phyloP scores from a whole-genome alignment of 2,113 vertebrate species.

The Verasper variegatus region DNA sequence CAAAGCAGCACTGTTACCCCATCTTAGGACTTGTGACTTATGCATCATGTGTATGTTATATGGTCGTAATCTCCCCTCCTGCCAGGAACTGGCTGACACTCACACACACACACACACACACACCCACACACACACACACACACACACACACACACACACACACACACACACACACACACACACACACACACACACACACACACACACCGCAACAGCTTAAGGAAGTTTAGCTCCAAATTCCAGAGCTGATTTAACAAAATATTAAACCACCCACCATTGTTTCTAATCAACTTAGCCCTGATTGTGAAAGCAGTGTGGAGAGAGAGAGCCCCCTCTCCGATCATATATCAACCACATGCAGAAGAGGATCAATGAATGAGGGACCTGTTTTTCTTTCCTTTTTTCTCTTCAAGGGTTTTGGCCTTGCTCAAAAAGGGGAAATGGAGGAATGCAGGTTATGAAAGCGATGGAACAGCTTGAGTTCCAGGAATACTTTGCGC shows the following conservation, averaged over 20 bases:
- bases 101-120: too few relatives aligned
- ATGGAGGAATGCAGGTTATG: slow-evolving; percentile 66
- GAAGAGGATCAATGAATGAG: slow-evolving; percentile 26
- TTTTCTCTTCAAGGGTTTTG: slow-evolving; percentile 23
- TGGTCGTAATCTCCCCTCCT: slow-evolving; percentile 39
- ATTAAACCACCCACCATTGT: slow-evolving; percentile 64
- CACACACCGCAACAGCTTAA: slow-evolving; percentile 60
- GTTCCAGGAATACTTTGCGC: slow-evolving; percentile 62
- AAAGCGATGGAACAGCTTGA: slow-evolving; percentile 31
- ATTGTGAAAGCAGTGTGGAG: slow-evolving; percentile 63
- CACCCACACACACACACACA: too few relatives aligned
- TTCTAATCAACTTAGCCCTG: slow-evolving; percentile 69
- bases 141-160: slow-evolving; percentile 54
- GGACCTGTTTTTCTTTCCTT: neutral
- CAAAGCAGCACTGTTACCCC: slow-evolving; percentile 1
- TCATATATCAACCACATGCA: slow-evolving; percentile 24
- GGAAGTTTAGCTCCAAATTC: slow-evolving; percentile 59
- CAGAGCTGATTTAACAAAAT: slow-evolving; percentile 48
- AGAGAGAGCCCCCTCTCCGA: slow-evolving; percentile 36
- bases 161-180: neutral
- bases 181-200: slow-evolving; percentile 59
- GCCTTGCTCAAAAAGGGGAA: slow-evolving; percentile 57
- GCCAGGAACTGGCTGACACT: slow-evolving; percentile 62
- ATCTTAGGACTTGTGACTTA: slow-evolving; percentile 1
- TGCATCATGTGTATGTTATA: slow-evolving; percentile 36